Base-by-base conservation (phyloP, 2,888 invertebrate species). In the Leptinotarsa rubiginosa region DNA sequence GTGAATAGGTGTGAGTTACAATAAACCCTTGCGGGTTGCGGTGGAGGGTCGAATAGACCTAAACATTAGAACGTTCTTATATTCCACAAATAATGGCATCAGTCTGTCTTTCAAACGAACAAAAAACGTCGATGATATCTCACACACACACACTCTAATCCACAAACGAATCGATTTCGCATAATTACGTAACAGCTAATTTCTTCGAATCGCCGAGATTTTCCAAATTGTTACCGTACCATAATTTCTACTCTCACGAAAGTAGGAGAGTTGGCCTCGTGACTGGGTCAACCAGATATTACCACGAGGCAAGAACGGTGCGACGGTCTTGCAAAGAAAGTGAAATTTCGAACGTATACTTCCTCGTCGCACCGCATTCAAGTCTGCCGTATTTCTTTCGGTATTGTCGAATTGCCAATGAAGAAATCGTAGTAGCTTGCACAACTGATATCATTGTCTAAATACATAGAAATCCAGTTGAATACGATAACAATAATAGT, bases 221-320 rank as follows among this genome's bases (percentile, higher is more conserved):
- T 56, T 22, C 10, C 56, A 4, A 13, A 56, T 22, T 56, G 20
- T 62, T 62, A 62, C 41, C 10, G 10, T 62, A 62, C 41, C 62
- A 62, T 62, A 62, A 62, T 62, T 62, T 62, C 41, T 41, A 62
- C 62, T 62, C 62, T 62, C 68, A 81, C 72, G 81, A 82, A 84
- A 82, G 83, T 83, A 82, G 82, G 81, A 78, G 81, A 81, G 74
- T 79, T 79, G 80, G 78, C 75, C 79, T 80, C 79, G 78, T 69
- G 76, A 81, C 77, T 82, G 74, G 82, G 82, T 82, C 81, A 81
- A 75, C 74, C 52, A 75, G 74, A 72, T 72, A 74, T 69, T 31
- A 72, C 69, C 62, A 72, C 41, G 62, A 72, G 67, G 62, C 72
- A 54, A 64, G 74, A 68, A 56, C 69, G 70, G 74, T 74, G 72